phyloP scores from a whole-genome alignment of 2,113 vertebrate species.

The Rhea americana region DNA sequence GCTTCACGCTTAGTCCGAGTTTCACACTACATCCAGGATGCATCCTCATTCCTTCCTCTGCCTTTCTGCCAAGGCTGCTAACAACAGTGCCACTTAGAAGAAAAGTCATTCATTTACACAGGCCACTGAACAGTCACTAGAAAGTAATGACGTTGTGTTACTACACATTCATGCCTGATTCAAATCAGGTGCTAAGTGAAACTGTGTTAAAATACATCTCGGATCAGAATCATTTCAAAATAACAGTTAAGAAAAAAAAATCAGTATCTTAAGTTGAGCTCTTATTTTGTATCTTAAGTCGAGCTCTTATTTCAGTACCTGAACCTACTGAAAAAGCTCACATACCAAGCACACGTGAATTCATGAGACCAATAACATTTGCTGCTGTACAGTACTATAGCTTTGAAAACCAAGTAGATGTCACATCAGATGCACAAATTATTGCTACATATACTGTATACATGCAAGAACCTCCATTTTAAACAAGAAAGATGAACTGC shows the following conservation, averaged over 20 bases:
- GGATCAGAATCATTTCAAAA: neutral
- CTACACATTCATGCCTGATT: neutral
- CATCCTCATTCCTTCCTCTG: neutral
- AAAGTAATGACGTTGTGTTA: neutral
- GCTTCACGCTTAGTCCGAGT: neutral
- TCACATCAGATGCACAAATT: neutral
- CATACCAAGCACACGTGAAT: neutral
- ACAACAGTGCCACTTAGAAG: neutral
- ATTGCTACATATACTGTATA: neutral
- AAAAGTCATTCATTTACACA: neutral
- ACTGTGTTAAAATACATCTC: neutral
- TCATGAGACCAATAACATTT: neutral
- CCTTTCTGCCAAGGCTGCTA: neutral
- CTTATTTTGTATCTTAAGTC: neutral
- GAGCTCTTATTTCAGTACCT: neutral
- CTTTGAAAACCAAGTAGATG: neutral
- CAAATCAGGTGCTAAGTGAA: neutral
- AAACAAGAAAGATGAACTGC: neutral
- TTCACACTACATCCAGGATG: neutral
- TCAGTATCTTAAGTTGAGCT: neutral
- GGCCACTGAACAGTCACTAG: neutral
- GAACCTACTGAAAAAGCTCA: neutral
- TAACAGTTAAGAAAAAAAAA: neutral
- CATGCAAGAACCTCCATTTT: neutral
- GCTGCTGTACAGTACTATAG: neutral